Base-by-base conservation (phyloP, 2,113 vertebrate genomes). In the Tautogolabrus adspersus region DNA sequence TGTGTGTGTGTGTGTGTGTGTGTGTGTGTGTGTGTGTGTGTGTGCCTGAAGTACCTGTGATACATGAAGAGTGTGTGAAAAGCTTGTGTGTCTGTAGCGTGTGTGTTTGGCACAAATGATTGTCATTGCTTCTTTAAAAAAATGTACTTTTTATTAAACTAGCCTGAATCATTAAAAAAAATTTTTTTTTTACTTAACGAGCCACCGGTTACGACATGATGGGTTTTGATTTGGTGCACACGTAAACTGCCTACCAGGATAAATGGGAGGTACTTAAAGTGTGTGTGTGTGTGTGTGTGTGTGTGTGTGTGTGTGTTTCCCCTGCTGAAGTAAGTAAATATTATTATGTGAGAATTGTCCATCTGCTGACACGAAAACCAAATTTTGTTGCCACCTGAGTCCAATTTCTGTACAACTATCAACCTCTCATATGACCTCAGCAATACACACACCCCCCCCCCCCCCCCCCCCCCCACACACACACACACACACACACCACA, bases 381-480 rank as follows among this genome's bases (percentile, higher is more conserved):
- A 79, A 58, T 67, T 21, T 59, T 64, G 59, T 42, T 40, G 42
- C 66, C 59, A 83, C 84, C 79, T 86, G 71, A 55, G 77, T 81
- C 64, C 85, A 77, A 18, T 60, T 84, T 71, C 47, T 75, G 66
- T 6, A 30, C 67, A 75, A 64, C 66, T 44, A 18, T 72, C 13
- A 16, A 74, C 83, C 69, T 70, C 75, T 51, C n/a, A 55, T 15
- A 49, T 66, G 64, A 77, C 60, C 55, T 13, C 21, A 52, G 26
- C 38, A 72, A 21, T n/a, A n/a, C n/a, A n/a, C n/a, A n/a, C n/a
- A n/a, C n/a, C n/a, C n/a, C n/a, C n/a, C n/a, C n/a, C n/a, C n/a
- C n/a, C n/a, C n/a, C n/a, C n/a, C n/a, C n/a, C n/a, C n/a, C n/a
- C n/a, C n/a, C n/a, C n/a, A n/a, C 49, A 64, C 13, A 56, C 26